Conservation (phyloP, 2,797 vertebrate genomes). For the Botia kubotai region DNA sequence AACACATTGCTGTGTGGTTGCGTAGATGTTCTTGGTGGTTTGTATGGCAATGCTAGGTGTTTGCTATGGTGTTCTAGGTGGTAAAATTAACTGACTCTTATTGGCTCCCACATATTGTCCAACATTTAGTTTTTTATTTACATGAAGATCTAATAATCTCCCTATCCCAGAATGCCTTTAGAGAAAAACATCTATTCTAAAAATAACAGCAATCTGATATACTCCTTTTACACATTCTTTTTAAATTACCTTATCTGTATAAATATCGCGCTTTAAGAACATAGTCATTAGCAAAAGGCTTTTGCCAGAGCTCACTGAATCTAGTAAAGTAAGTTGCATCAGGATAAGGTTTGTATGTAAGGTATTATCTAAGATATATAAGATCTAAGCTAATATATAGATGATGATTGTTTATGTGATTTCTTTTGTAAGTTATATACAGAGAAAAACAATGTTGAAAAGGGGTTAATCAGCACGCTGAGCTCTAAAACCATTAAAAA, state of each 20-base stretch:
- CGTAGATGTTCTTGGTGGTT: too few species aligned
- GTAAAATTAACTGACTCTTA: too few species aligned
- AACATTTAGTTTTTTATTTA: too few species aligned
- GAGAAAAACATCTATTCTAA: background rate
- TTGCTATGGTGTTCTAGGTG: background rate
- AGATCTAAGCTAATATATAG: too few species aligned
- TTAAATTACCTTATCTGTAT: constrained; percentile 1
- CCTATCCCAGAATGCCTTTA: too few species aligned
- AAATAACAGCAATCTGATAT: background rate
- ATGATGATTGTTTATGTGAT: constrained; percentile 53
- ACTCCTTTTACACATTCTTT: background rate
- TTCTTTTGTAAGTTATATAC: too few species aligned
- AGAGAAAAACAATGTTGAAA: background rate
- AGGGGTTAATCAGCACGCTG: constrained; percentile 17
- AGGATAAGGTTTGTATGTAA: too few species aligned
- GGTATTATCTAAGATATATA: too few species aligned
- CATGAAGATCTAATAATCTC: too few species aligned
- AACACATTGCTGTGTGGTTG: background rate
- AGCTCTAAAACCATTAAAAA: constrained; percentile 56
- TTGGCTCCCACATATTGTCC: too few species aligned
- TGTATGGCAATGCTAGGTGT: too few species aligned
- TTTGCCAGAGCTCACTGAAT: constrained; percentile 12
- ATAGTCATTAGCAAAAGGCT: background rate
- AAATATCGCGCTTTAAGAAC: background rate
- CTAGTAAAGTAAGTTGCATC: background rate